Evolutionary conservation across 2,113 vertebrate species (phyloP).

Genomic region (Thalassarche chlororhynchos): DNA sequence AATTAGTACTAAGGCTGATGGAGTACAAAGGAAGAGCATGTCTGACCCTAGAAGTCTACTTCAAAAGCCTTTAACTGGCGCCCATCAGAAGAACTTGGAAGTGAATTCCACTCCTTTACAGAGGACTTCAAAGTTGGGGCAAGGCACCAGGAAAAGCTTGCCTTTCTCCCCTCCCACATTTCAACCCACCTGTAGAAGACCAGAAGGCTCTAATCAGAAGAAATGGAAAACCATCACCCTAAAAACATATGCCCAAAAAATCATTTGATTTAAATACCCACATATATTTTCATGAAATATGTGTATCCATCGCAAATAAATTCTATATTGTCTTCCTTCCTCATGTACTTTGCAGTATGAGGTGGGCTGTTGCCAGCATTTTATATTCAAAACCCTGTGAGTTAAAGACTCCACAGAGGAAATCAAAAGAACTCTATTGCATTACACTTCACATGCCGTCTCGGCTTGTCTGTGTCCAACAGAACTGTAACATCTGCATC

Average conservation of each 20-base stretch:
- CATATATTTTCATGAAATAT: background rate
- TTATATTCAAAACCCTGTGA: background rate
- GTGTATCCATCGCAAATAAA: background rate
- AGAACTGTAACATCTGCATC: background rate
- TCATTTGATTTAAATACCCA: background rate
- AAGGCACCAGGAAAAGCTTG: background rate
- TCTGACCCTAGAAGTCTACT: background rate
- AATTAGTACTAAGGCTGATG: background rate
- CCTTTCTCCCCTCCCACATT: background rate
- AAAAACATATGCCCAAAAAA: background rate
- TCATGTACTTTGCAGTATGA: background rate
- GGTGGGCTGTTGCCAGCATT: background rate
- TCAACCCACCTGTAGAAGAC: background rate
- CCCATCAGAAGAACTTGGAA: background rate
- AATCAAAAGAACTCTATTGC: background rate
- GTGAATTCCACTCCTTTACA: background rate
- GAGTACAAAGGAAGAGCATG: background rate
- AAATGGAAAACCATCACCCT: background rate
- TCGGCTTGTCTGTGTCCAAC: background rate
- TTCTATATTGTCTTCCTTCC: background rate
- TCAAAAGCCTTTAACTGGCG: background rate
- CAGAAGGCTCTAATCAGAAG: background rate
- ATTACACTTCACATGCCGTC: background rate
- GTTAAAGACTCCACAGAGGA: background rate
- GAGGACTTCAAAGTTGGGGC: background rate